Evolutionary conservation across 2,888 invertebrate genomes (phyloP), one percentile per base, ranked within the genome.

Genomic region (Orchestes rusci): DNA sequence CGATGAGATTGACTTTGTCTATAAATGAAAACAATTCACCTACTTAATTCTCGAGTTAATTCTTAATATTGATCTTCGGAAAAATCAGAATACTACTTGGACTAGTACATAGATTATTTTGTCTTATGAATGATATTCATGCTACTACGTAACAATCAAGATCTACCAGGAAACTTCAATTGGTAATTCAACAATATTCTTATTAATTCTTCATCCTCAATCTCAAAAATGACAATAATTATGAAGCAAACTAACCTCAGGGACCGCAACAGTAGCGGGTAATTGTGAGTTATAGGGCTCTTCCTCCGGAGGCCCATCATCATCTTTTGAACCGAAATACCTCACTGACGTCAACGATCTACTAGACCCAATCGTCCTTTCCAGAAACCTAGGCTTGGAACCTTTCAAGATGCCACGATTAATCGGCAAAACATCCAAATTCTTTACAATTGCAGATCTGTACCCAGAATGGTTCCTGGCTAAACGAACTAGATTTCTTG

Each of bases 251-350:
- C 18, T 29, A 39, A 49, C 50, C 66, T 96, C 96, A 1, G 97
- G 97, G 18, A 99, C 88, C 12, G 88, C 86, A 34, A 94, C 86
- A 0, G 93, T 86, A 0, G 92, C 91, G 35, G 93, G 88, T 51
- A 91, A 63, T 53, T 78, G 77, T 39, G 73, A 73, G 45, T 72
- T 70, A 38, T 67, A 67, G 27, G 67, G 59, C 56, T 68, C 70
- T 13, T 68, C 68, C 43, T 67, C 67, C 4, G 51, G 32, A 2
- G 59, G 51, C 15, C 52, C 45, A 17, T 63, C 61, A 28, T 57
- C 59, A 30, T 54, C 58, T 33, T 49, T 49, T 29, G 50, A 54
- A 31, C 53, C 44, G 46, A 56, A 60, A 52, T 52, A 57, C 10
- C 56, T 40, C 4, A 45, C 17, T 10, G 45, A 38, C 13, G 43